Percentiles rank a stretch among this genome's conserved stretches.
Conservation (phyloP, 2,797 vertebrate genomes). For the Psittacula derbiana region DNA sequence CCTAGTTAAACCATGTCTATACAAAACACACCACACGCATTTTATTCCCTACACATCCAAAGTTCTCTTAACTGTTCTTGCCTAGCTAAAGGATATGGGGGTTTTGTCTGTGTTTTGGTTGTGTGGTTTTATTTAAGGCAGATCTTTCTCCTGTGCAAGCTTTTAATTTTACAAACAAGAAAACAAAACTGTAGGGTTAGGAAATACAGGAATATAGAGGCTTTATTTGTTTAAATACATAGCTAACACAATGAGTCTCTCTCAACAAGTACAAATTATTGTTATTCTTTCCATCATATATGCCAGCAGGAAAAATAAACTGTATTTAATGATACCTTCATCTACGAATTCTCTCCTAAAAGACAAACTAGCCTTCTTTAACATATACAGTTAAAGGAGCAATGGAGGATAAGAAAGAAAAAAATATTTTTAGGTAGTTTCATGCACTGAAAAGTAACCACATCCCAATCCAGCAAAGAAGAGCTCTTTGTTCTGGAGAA, state of each 20-base stretch:
- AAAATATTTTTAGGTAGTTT: neutral
- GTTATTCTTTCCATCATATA: neutral
- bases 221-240: neutral
- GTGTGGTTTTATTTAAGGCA: neutral
- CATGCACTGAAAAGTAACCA: neutral
- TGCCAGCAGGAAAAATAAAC: slow-evolving; percentile 1
- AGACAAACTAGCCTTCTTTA: neutral
- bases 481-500: neutral
- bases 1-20: neutral
- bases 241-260: neutral
- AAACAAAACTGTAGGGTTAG: neutral
- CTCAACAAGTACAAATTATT: neutral
- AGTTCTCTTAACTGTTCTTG: neutral
- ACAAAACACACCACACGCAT: accelerated
- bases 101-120: neutral
- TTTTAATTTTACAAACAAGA: neutral
- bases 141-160: neutral
- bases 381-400: neutral
- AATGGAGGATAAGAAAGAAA: neutral
- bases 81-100: neutral
- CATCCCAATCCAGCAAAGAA: neutral
- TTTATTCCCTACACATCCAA: neutral
- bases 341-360: neutral
- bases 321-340: neutral
- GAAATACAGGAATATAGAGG: neutral